A percentile compares a stretch with the other conserved stretches of the same genome.
Evolutionary conservation across 2,113 vertebrate genomes (phyloP).

Genomic region (Dipodomys merriami): DNA sequence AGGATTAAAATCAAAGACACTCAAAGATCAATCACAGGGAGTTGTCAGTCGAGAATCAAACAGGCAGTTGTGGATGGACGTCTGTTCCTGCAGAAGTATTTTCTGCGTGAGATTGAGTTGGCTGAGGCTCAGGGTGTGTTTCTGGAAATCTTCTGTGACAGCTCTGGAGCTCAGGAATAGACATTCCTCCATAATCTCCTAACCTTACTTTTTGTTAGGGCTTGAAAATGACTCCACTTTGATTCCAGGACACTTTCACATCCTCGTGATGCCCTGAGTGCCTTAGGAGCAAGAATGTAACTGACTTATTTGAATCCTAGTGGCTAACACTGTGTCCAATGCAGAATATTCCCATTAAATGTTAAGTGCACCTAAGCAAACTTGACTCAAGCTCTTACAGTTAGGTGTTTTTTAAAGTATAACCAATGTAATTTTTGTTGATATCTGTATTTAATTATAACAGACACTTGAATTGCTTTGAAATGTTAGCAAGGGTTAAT

Average conservation of each 20-base stretch:
- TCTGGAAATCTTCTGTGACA: background rate
- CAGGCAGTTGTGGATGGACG: background rate
- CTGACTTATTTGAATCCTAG: background rate
- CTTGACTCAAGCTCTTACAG: background rate
- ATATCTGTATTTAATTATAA: background rate
- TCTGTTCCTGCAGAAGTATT: background rate
- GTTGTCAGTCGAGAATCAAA: background rate
- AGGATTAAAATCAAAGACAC: background rate
- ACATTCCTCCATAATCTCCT: too few species aligned
- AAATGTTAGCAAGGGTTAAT: background rate
- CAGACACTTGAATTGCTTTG: constrained; percentile 19
- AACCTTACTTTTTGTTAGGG: background rate
- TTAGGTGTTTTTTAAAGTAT: background rate
- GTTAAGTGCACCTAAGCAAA: background rate
- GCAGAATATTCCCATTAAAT: background rate
- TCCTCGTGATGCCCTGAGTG: too few species aligned
- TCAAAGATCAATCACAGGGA: background rate
- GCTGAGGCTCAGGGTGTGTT: background rate
- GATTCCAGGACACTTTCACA: too few species aligned
- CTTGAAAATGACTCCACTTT: background rate
- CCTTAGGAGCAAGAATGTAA: background rate
- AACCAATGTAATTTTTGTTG: constrained; percentile 31
- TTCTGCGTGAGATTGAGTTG: background rate
- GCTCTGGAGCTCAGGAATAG: background rate
- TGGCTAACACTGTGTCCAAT: background rate